These are phyloP conservation scores for Pachyuromys duprasi DNA, from an alignment of 2,797 vertebrate genomes.

Conservation along the genomic window DNA sequence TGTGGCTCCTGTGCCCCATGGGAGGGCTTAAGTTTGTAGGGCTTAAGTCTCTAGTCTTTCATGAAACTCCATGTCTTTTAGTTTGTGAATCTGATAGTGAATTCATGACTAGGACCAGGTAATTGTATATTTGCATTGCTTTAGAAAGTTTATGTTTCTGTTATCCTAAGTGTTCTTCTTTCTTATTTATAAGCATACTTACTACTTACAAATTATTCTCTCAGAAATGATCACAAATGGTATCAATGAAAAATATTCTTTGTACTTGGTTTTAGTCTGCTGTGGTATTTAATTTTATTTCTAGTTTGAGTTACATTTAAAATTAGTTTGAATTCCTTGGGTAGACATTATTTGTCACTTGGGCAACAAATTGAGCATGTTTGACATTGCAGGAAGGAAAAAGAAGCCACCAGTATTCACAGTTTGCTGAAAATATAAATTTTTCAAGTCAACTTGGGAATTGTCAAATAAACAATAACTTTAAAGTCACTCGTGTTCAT, in stretches of 20 bases:
- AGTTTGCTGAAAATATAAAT: conserved; percentile 41
- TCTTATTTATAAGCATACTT: conserved; percentile 35
- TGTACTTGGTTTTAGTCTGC: conserved; percentile 56
- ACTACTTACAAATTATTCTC: conserved; percentile 59
- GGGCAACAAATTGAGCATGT: conserved; percentile 52
- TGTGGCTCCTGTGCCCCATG: neutral
- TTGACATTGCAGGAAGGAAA: conserved; percentile 42
- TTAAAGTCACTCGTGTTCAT: conserved; percentile 57
- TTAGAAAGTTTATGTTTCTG: neutral
- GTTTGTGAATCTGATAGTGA: neutral
- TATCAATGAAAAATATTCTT: neutral
- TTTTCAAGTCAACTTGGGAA: conserved; percentile 68
- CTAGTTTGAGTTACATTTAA: conserved; percentile 28
- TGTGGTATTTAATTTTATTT: conserved; percentile 59
- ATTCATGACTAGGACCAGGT: neutral
- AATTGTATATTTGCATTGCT: conserved; percentile 33
- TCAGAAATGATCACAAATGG: conserved; percentile 35
- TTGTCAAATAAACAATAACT: conserved; percentile 72
- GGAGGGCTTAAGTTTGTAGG: conserved; percentile 24
- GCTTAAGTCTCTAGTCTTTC: neutral
- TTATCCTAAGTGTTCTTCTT: conserved; percentile 32
- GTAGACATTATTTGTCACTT: conserved; percentile 33
- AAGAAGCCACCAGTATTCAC: neutral
- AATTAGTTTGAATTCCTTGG: conserved; percentile 55
- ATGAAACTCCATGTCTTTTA: neutral